A percentile compares a stretch with the other conserved stretches of the same genome.
phyloP scores from a whole-genome alignment of 1,140 invertebrate species.

The Steinernema feltiae region DNA sequence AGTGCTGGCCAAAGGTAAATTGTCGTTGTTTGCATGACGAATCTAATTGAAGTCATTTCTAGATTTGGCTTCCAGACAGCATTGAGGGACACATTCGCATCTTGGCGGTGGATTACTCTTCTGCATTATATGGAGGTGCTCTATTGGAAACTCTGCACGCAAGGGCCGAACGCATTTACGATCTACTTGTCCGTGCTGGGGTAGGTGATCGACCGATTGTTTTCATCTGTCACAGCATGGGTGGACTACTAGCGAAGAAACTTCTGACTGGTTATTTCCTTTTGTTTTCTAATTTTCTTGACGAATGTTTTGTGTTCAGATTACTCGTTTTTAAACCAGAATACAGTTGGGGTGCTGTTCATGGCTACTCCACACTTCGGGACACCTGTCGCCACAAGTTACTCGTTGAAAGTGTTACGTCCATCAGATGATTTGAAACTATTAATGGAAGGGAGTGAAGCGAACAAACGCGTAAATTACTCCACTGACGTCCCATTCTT shows the following conservation, averaged over 20 bases:
- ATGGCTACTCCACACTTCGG: conserved; percentile 38
- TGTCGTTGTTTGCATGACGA: neutral
- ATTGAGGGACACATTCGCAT: conserved; percentile 23
- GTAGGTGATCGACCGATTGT: conserved; percentile 32
- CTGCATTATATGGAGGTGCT: conserved; percentile 28
- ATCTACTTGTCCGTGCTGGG: conserved; percentile 27
- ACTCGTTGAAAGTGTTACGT: conserved; percentile 17
- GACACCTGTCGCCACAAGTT: conserved; percentile 27
- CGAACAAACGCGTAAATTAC: conserved; percentile 29
- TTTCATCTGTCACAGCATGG: conserved; percentile 39
- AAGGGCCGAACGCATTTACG: conserved; percentile 27
- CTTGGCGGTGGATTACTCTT: conserved; percentile 31
- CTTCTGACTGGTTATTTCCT: conserved; percentile 22
- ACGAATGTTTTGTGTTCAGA: conserved; percentile 11
- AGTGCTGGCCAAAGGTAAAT: conserved; percentile 38
- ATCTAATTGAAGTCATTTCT: neutral
- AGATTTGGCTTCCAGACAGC: conserved; percentile 27
- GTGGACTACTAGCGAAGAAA: conserved; percentile 36
- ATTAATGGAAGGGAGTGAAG: conserved; percentile 26
- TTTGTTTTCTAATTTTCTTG: too few relatives aligned
- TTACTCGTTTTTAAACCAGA: neutral
- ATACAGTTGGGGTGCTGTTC: conserved; percentile 30
- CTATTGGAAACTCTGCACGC: conserved; percentile 16
- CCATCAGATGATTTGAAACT: conserved; percentile 27
- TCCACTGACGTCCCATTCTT: too few relatives aligned